Percentiles rank a stretch among this genome's conserved stretches.
Conservation (phyloP, 2,888 invertebrate species). For the Brachypterus glaber region DNA sequence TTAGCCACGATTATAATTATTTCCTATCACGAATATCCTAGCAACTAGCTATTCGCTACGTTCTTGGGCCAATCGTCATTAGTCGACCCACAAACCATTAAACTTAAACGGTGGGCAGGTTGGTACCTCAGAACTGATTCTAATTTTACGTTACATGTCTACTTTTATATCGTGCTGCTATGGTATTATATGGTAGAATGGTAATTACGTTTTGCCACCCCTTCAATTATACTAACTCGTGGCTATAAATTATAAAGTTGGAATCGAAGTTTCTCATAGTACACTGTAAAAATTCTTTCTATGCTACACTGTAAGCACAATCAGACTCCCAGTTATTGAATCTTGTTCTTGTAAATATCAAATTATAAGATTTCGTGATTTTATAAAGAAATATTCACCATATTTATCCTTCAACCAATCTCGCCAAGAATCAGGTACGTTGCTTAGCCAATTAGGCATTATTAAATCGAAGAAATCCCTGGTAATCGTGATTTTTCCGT, state of each 20-base stretch:
- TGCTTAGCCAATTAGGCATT: too few relatives aligned
- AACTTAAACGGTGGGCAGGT: conserved; percentile 28
- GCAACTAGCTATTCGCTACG: conserved; percentile 32
- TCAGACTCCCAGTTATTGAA: too few relatives aligned
- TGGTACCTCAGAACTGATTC: conserved; percentile 15
- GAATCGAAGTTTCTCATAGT: too few relatives aligned
- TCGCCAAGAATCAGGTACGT: too few relatives aligned
- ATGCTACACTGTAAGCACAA: too few relatives aligned
- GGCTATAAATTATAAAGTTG: conserved; percentile 8
- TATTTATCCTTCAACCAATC: too few relatives aligned
- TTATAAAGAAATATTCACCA: too few relatives aligned
- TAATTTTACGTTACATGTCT: conserved; percentile 16
- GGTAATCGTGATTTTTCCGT: too few relatives aligned
- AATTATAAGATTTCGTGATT: too few relatives aligned
- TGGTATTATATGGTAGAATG: conserved; percentile 15
- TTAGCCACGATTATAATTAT: conserved; percentile 42
- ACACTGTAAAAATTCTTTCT: too few relatives aligned
- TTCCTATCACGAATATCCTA: conserved; percentile 36
- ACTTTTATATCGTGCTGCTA: conserved; percentile 12
- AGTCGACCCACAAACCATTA: conserved; percentile 30
- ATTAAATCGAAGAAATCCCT: too few relatives aligned
- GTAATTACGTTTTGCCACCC: conserved; percentile 17
- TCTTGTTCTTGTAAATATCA: too few relatives aligned
- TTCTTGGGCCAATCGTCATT: conserved; percentile 35
- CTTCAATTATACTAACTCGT: conserved; percentile 21